These are phyloP conservation scores for Dryobotodes eremita DNA, from an alignment of 2,888 invertebrate species.

Conservation along the genomic window DNA sequence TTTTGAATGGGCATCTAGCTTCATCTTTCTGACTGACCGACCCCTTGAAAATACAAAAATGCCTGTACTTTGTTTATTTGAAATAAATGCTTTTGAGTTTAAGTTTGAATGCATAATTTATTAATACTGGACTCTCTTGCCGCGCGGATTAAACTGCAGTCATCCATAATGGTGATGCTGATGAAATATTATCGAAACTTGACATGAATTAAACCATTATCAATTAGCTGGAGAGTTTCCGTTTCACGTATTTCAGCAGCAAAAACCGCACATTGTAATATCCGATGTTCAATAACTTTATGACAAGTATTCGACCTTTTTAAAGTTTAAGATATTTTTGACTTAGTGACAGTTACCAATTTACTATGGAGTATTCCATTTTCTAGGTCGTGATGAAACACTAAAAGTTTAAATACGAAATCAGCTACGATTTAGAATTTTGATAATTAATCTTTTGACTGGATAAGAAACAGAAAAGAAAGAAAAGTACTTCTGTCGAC, in stretches of 20 bases:
- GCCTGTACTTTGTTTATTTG: too few relatives aligned
- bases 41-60: too few relatives aligned
- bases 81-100: too few relatives aligned
- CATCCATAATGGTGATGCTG: not conserved
- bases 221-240: not conserved
- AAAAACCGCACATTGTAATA: not conserved
- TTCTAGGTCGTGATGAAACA: not conserved
- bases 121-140: not conserved
- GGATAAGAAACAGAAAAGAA: not conserved
- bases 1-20: too few relatives aligned
- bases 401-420: not conserved
- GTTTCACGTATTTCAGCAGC: not conserved
- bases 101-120: not conserved
- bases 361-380: not conserved
- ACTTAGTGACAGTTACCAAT: not conserved
- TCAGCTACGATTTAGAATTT: not conserved
- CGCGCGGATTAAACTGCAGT: not conserved
- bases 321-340: not conserved
- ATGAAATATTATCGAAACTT: conserved; percentile 1
- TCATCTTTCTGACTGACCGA: too few relatives aligned
- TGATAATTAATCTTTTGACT: not conserved
- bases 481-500: too few relatives aligned
- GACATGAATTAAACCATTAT: not conserved
- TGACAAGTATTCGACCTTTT: not conserved
- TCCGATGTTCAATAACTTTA: not conserved